phyloP scores from a whole-genome alignment of 1,140 invertebrate species.

The Hetaerina americana region DNA sequence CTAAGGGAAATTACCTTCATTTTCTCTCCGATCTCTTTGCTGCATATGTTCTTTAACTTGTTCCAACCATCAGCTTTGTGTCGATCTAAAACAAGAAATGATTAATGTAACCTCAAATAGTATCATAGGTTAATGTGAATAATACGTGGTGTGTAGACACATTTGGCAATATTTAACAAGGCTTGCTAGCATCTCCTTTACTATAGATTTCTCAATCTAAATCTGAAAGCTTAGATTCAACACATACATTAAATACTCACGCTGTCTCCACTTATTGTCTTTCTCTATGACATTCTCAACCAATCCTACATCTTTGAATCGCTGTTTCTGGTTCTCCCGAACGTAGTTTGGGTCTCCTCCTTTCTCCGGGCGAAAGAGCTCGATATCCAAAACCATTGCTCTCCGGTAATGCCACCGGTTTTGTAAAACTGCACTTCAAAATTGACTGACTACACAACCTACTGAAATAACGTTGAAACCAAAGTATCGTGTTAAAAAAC shows the following conservation, averaged over 20 bases:
- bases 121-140: too few relatives aligned
- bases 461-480: too few relatives aligned
- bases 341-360: constrained; percentile 85
- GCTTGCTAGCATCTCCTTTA: too few relatives aligned
- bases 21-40: constrained; percentile 93
- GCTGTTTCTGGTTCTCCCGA: constrained; percentile 78
- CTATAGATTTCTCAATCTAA: too few relatives aligned
- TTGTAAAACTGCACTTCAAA: too few relatives aligned
- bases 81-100: constrained; percentile 38
- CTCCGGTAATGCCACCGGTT: neutral
- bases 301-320: constrained; percentile 84
- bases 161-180: too few relatives aligned
- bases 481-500: too few relatives aligned
- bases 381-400: constrained; percentile 93
- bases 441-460: too few relatives aligned
- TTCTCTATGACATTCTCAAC: constrained; percentile 86
- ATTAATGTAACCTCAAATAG: neutral
- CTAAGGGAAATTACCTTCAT: too few relatives aligned
- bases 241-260: too few relatives aligned
- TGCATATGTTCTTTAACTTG: constrained; percentile 90
- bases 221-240: too few relatives aligned
- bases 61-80: constrained; percentile 87
- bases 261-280: constrained; percentile 81
- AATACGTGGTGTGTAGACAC: too few relatives aligned
- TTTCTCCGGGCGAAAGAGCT: constrained; percentile 91